Base-by-base conservation (phyloP, 1,140 invertebrate genomes). In the Ectropis grisescens region DNA sequence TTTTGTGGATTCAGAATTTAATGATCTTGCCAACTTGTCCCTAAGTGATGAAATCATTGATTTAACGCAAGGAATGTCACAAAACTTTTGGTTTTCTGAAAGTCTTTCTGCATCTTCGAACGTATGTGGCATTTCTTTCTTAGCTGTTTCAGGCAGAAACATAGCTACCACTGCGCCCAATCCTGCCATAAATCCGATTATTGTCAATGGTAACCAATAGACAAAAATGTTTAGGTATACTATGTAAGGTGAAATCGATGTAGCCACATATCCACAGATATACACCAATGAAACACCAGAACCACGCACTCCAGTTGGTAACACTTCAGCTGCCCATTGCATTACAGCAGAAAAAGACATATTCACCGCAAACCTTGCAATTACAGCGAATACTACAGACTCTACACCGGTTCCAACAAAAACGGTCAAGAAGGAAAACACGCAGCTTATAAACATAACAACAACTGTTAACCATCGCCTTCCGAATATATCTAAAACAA, bases 101-200 rank as follows among this genome's bases (percentile, higher is more conserved):
- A 87, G 86, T 22, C 79, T 67, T 64, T 90, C 89, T 8, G 87
- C 88, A 62, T 90, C 88, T 47, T 88, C 86, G 37, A 90, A 78
- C n/a, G 88, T 90, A 65, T 91, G 88, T 13, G 90, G 91, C 39
- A 92, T 66, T 43, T 89, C 85, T 40, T 86, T 85, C 43, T 89
- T 86, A 15, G 90, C 78, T 1, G 90, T 93, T 74, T 93, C 91
- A 10, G 44, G 44, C 8, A 47, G 75, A 13, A 88, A 76, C 2
- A 93, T 69, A 12, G 88, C 88, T 9, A 87, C 82, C n/a, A 89
- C 29, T n/a, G 87, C 90, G 13, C 91, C 91, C 6, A 86, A 67
- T 10, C 91, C 83, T 41, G 91, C 84, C 29, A 93, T 68, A 1
- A 72, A 62, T 13, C 89, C 91, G 85, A 93, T 88, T 13, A 93